Conservation (phyloP, 2,113 vertebrate species). For the Eleginops maclovinus region DNA sequence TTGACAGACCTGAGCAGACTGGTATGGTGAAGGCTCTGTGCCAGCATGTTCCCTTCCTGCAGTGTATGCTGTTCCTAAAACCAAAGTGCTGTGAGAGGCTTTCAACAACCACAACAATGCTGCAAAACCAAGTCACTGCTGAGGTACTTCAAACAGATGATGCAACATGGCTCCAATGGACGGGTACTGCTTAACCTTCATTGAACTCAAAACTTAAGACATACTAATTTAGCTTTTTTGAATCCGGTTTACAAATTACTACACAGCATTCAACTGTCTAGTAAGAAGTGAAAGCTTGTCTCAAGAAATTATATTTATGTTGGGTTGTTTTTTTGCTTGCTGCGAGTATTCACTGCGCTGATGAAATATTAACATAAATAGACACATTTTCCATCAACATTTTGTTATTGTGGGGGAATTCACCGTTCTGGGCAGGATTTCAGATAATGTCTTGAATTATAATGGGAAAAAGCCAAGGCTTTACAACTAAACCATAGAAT, state of each 20-base stretch:
- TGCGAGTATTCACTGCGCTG: not conserved
- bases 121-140: slow-evolving; percentile 4
- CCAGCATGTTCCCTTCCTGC: slow-evolving; percentile 9
- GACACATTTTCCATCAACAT: not conserved
- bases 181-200: not conserved
- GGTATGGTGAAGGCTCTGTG: slow-evolving; percentile 13
- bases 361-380: not conserved
- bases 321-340: not conserved
- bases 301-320: not conserved
- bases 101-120: not conserved
- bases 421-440: not conserved
- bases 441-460: not conserved
- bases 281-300: not conserved
- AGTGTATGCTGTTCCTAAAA: slow-evolving; percentile 11
- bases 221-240: no score
- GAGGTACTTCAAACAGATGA: not conserved
- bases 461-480: not conserved
- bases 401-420: not conserved
- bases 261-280: not conserved
- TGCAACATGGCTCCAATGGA: not conserved
- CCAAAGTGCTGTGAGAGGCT: slow-evolving; percentile 4
- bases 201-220: not conserved
- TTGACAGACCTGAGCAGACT: slow-evolving; percentile 22
- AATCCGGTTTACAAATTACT: not conserved
- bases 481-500: not conserved